A percentile compares a stretch with the other conserved stretches of the same genome.
These are phyloP conservation scores for Petrocephalus microphthalmus DNA, from an alignment of 2,113 vertebrate species.

Conservation along the genomic window DNA sequence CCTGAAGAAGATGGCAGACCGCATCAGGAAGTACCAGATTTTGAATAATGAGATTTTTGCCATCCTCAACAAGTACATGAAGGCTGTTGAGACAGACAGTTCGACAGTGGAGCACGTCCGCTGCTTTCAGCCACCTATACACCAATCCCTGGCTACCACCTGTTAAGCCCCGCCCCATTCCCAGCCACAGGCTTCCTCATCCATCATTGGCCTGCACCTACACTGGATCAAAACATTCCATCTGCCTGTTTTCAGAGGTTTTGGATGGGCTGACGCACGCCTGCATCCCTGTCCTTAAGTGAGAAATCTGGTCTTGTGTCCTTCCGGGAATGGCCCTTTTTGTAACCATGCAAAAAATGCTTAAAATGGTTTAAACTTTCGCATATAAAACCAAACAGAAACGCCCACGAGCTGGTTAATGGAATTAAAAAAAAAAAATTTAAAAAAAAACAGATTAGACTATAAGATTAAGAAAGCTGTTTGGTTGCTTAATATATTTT, in stretches of 20 bases:
- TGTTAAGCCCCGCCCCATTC: conserved; percentile 63
- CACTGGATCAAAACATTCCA: conserved; percentile 7
- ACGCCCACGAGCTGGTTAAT: not conserved
- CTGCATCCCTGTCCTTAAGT: not conserved
- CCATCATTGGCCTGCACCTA: not conserved
- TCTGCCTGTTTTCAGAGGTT: not conserved
- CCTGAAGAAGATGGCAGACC: conserved; percentile 98
- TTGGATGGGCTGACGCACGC: not conserved
- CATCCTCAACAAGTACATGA: conserved; percentile 99
- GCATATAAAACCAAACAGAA: not conserved
- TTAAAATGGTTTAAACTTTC: not conserved
- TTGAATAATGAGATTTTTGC: conserved; percentile 98
- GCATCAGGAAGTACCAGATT: conserved; percentile 98
- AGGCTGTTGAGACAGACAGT: conserved; percentile 95
- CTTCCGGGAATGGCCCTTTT: not conserved
- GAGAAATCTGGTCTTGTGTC: not conserved
- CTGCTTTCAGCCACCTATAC: conserved; percentile 98
- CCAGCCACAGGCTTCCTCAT: not conserved
- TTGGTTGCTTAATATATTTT: not conserved
- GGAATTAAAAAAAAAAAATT: not conserved
- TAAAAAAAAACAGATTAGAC: not conserved
- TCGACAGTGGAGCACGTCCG: conserved; percentile 96
- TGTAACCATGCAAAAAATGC: not conserved
- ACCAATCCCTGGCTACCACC: conserved; percentile 96
- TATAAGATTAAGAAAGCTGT: not conserved